Base-by-base conservation (phyloP, 2,113 vertebrate species). In the Trichomycterus rosablanca region DNA sequence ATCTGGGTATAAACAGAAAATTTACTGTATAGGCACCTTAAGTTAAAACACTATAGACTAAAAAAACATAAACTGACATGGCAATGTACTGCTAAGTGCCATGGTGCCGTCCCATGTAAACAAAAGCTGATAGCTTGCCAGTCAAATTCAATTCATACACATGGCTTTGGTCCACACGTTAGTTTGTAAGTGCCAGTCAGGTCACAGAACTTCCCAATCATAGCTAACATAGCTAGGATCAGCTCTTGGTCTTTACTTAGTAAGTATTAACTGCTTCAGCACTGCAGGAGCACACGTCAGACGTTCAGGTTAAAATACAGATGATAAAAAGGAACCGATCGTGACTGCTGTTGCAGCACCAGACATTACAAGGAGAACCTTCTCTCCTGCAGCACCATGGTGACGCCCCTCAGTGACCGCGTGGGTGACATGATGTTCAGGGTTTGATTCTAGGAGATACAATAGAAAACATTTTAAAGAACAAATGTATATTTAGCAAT, bases 301-400 rank as follows among this genome's bases (percentile, higher is more conserved):
- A 22, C 16, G 53, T 15, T 26, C 30, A 59, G 20, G n/a, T n/a
- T n/a, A n/a, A 40, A 40, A 40, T 5, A 40, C 12, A n/a, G 5
- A 11, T 3, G 43, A 80, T 93, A 97, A 76, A 98, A 97, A 83
- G 2, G 95, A 98, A 18, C 94, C 94, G 2, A 97, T 77, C 19
- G 94, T 93, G 89, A 98, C 87, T 73, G 94, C 95, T 0, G 93
- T 98, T 0, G 91, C 94, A 7, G 95, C 95, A 67, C 95, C 94
- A 3, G 94, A 90, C 1, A 97, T 85, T 91, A 98, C 92, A 55
- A 93, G 90, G 74, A 97, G 51, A 0, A 91, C 94, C 15, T 96
- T 77, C 1, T 95, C 93, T 37, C 88, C 91, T 22, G 89, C 88
- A 0, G 80, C 88, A 34, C 93, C 88, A 2, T 84, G 90, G 52